Evolutionary conservation across 1,140 invertebrate species (phyloP), one percentile per base, ranked within the genome.

Genomic region (Philaenus spumarius): DNA sequence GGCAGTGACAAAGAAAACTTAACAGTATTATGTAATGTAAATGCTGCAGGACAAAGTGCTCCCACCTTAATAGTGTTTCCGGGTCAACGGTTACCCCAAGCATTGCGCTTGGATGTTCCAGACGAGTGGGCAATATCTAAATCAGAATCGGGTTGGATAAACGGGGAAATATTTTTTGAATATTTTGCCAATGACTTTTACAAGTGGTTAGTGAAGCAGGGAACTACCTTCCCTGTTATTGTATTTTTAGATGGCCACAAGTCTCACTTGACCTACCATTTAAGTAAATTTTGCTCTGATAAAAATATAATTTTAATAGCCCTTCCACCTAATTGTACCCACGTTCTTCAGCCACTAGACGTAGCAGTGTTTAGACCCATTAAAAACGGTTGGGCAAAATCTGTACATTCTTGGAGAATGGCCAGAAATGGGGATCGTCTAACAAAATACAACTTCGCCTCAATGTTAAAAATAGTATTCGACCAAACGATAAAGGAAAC

Each of bases 191-290:
- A 77, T 60, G 35, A 61, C 22, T 71, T 75, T 48, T 34, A 69
- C 51, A 61, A 64, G 71, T 19, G n/a, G n/a, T n/a, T n/a, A n/a
- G n/a, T n/a, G n/a, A n/a, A n/a, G n/a, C n/a, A n/a, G n/a, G n/a
- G n/a, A 58, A 72, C n/a, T n/a, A n/a, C n/a, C n/a, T n/a, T n/a
- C n/a, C n/a, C n/a, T n/a, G n/a, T n/a, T n/a, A n/a, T n/a, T 7
- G 35, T 74, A 19, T 68, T 76, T 42, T 57, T 74, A n/a, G 72
- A 75, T 66, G 72, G 73, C 1, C 70, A 75, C 61, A 69, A 66
- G 47, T 71, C 69, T 5, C 72, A 75, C 51, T 56, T 74, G 24
- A 67, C 71, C 2, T 51, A 71, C 34, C 58, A 69, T 39, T 17
- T 72, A 7, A 71, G 67, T 53, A 19, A 67, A 52, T 71, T 73